Evolutionary conservation across 2,888 invertebrate genomes (phyloP).

Genomic region (Xanthostigma xanthostigma): DNA sequence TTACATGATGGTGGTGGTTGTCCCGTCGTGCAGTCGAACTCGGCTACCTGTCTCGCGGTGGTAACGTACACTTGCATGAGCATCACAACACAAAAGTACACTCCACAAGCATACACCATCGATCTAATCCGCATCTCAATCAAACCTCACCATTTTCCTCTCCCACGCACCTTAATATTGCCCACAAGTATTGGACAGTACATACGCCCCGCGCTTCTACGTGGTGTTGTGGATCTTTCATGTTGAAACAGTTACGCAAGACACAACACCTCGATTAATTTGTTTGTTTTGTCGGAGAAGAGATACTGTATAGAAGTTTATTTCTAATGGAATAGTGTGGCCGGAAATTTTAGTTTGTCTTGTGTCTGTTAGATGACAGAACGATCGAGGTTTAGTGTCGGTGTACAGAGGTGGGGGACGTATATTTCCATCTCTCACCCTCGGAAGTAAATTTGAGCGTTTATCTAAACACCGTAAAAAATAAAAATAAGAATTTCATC

Average conservation of each 20-base stretch:
- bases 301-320: too few relatives aligned
- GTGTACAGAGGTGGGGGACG: too few relatives aligned
- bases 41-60: slow-evolving; percentile 48
- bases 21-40: slow-evolving; percentile 39
- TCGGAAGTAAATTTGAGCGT: too few relatives aligned
- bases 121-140: slow-evolving; percentile 15
- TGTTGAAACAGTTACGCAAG: slow-evolving; percentile 58
- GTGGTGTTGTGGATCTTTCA: slow-evolving; percentile 69
- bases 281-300: too few relatives aligned
- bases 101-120: slow-evolving; percentile 21
- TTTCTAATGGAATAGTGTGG: too few relatives aligned
- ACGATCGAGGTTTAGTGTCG: too few relatives aligned
- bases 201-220: slow-evolving; percentile 45
- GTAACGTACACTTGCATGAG: slow-evolving; percentile 57
- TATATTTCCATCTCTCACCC: too few relatives aligned
- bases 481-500: too few relatives aligned
- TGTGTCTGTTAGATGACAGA: too few relatives aligned
- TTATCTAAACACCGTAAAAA: too few relatives aligned
- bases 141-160: slow-evolving; percentile 19
- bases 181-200: slow-evolving; percentile 1
- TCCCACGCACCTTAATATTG: not conserved
- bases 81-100: slow-evolving; percentile 22
- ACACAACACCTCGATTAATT: slow-evolving; percentile 57
- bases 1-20: slow-evolving; percentile 17
- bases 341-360: too few relatives aligned